Evolutionary conservation across 2,113 vertebrate genomes (phyloP).

Genomic region (Clinocottus analis): DNA sequence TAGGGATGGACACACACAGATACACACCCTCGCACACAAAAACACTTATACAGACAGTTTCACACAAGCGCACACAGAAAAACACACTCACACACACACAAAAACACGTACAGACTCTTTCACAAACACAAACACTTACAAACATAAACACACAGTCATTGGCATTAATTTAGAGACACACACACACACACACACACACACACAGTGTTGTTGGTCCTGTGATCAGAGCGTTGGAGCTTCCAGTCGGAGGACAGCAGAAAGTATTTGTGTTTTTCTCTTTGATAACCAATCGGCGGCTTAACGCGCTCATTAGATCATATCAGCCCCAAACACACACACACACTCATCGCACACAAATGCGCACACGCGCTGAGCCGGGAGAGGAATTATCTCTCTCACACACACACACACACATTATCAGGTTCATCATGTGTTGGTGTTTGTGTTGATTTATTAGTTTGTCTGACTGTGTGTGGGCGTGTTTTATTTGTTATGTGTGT

Average conservation of each 20-base stretch:
- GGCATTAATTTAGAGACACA: no score
- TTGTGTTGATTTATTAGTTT: slow-evolving; percentile 40
- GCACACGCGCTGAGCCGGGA: slow-evolving; percentile 19
- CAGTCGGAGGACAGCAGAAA: slow-evolving; percentile 58
- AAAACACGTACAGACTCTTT: background rate
- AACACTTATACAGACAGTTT: slow-evolving; percentile 27
- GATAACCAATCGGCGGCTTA: slow-evolving; percentile 74
- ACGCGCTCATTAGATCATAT: slow-evolving; percentile 74
- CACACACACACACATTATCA: slow-evolving; percentile 53
- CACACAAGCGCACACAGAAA: no score
- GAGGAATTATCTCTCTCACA: slow-evolving; percentile 51
- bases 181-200: slow-evolving; percentile 13
- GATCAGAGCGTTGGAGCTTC: no score
- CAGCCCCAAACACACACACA: slow-evolving; percentile 13
- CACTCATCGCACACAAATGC: background rate
- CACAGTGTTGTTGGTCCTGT: no score
- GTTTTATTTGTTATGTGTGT: slow-evolving; percentile 7
- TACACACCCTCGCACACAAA: background rate
- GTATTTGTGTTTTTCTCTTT: slow-evolving; percentile 69
- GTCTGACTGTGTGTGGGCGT: slow-evolving; percentile 27
- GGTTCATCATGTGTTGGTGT: slow-evolving; percentile 60
- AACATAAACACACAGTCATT: no score
- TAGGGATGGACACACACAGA: background rate
- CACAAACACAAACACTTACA: no score
- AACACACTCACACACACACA: slow-evolving; percentile 20